phyloP scores from a whole-genome alignment of 2,888 invertebrate genomes.

The Sipha maydis region DNA sequence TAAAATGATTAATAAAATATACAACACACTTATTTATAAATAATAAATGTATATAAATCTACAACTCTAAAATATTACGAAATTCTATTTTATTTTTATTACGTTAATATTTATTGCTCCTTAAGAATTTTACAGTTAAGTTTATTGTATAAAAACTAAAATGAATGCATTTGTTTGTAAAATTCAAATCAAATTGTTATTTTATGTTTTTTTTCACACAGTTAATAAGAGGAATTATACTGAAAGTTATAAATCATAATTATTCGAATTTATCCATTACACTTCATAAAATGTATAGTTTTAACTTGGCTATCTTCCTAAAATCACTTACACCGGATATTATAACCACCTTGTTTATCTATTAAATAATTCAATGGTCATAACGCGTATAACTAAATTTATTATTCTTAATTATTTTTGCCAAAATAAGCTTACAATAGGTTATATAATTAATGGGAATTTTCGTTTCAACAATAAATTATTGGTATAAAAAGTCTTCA shows the following conservation, averaged over 20 bases:
- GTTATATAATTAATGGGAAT: not conserved
- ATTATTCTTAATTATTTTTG: slow-evolving; percentile 19
- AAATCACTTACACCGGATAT: slow-evolving; percentile 22
- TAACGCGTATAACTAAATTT: not conserved
- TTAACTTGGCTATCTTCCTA: slow-evolving; percentile 32
- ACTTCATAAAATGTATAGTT: not conserved
- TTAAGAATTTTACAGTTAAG: too few species aligned
- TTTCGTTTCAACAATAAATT: slow-evolving; percentile 5
- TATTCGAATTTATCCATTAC: not conserved
- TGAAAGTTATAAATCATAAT: not conserved
- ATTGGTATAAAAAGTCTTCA: not conserved
- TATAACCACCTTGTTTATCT: slow-evolving; percentile 10
- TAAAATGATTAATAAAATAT: not conserved
- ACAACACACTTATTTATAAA: too few species aligned
- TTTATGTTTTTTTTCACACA: not conserved
- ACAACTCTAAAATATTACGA: too few species aligned
- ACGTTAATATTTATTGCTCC: too few species aligned
- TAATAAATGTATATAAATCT: too few species aligned
- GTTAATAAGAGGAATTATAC: too few species aligned
- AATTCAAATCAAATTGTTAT: too few species aligned
- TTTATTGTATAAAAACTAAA: too few species aligned
- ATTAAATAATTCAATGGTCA: slow-evolving; percentile 13
- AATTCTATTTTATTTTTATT: too few species aligned
- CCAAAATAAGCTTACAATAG: not conserved
- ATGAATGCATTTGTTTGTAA: too few species aligned